Conservation (phyloP, 2,888 invertebrate species). For the Oxycera nigricornis region DNA sequence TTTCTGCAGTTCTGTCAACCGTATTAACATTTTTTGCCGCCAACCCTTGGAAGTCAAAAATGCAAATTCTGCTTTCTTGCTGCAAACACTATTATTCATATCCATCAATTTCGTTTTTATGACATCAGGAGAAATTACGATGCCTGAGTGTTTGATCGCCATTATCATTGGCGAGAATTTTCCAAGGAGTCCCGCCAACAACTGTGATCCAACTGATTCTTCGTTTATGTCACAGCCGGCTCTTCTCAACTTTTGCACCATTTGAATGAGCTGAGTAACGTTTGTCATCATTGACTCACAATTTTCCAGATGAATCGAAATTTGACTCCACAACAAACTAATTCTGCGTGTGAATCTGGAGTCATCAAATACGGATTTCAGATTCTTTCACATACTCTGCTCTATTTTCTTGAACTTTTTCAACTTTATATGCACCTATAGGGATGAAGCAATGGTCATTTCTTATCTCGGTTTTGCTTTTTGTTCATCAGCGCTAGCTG, state of each 20-base stretch:
- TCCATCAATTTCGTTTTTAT: neutral
- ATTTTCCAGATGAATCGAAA: no score
- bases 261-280: no score
- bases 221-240: neutral
- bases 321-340: no score
- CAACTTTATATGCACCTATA: neutral
- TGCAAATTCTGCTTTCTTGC: neutral
- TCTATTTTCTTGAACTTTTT: neutral
- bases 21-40: neutral
- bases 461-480: no score
- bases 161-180: neutral
- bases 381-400: neutral
- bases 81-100: neutral
- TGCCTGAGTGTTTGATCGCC: neutral
- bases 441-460: no score
- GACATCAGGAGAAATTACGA: neutral
- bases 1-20: neutral
- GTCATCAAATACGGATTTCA: no score
- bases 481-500: neutral
- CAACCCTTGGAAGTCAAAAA: neutral
- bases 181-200: neutral
- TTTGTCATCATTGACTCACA: no score
- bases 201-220: neutral
- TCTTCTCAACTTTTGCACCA: neutral
- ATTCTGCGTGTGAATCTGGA: no score